Conservation (phyloP, 2,888 invertebrate genomes). For the Spisula subtruncata region DNA sequence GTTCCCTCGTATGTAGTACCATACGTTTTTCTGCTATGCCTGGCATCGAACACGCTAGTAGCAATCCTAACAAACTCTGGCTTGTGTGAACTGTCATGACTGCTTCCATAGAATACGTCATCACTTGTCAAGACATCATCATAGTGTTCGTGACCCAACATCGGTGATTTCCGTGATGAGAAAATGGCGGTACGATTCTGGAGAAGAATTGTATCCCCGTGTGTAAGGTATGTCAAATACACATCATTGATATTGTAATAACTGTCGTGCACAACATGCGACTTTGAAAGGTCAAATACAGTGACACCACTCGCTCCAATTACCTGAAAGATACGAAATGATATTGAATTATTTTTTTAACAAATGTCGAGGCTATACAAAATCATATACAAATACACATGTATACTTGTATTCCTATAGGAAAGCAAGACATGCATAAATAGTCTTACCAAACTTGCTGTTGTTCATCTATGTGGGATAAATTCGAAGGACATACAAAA, state of each 20-base stretch:
- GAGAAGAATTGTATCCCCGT: constrained; percentile 75
- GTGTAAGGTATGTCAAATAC: constrained; percentile 74
- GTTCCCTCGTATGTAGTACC: constrained; percentile 72
- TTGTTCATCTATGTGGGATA: too few species aligned
- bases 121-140: constrained; percentile 70
- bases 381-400: too few species aligned
- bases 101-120: constrained; percentile 75
- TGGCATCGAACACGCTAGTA: constrained; percentile 76
- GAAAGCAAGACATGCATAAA: too few species aligned
- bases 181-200: constrained; percentile 68
- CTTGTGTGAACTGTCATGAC: constrained; percentile 52
- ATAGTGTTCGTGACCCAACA: constrained; percentile 74
- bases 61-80: constrained; percentile 77
- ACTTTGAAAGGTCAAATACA: constrained; percentile 71
- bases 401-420: too few species aligned
- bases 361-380: too few species aligned
- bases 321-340: constrained; percentile 67
- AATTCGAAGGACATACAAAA: too few species aligned
- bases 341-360: constrained; percentile 1
- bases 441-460: too few species aligned
- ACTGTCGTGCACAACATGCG: constrained; percentile 41
- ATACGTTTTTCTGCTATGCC: constrained; percentile 62
- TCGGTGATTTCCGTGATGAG: constrained; percentile 64
- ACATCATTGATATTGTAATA: constrained; percentile 73
- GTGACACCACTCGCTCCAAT: constrained; percentile 75